phyloP scores from a whole-genome alignment of 2,888 invertebrate genomes.

The Seira musarum region DNA sequence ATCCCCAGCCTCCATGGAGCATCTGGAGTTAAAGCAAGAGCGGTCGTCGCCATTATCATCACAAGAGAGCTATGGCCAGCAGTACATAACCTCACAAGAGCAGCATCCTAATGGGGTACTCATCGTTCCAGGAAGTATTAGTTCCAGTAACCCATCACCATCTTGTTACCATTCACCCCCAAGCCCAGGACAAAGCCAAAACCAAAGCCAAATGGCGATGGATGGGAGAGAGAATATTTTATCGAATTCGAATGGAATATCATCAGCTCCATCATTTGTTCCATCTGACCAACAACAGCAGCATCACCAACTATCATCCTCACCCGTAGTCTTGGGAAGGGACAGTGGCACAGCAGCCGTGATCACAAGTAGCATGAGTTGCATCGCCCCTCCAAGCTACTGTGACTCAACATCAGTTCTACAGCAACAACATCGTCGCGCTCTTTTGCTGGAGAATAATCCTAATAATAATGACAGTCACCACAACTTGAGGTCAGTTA shows the following conservation, averaged over 20 bases:
- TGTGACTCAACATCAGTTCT: slow-evolving; percentile 61
- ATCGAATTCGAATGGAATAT: slow-evolving; percentile 35
- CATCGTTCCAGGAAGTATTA: neutral
- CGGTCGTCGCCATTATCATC: slow-evolving; percentile 6
- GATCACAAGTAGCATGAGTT: slow-evolving; percentile 27
- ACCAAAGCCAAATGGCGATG: too few species aligned
- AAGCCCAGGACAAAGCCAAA: too few species aligned
- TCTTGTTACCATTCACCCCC: neutral
- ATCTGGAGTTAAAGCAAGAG: slow-evolving; percentile 24
- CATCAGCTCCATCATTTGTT: slow-evolving; percentile 31
- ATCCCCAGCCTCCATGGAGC: slow-evolving; percentile 38
- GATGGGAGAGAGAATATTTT: neutral
- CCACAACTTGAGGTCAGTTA: slow-evolving; percentile 26
- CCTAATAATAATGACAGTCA: slow-evolving; percentile 36
- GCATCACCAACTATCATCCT: slow-evolving; percentile 8
- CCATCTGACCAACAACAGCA: slow-evolving; percentile 34
- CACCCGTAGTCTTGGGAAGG: neutral
- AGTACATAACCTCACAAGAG: neutral
- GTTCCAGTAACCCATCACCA: neutral
- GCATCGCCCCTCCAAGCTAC: slow-evolving; percentile 43
- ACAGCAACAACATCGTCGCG: slow-evolving; percentile 21
- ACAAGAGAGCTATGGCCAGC: slow-evolving; percentile 14
- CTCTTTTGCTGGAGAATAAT: neutral
- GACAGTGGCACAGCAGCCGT: slow-evolving; percentile 4
- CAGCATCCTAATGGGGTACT: slow-evolving; percentile 25